Base-by-base conservation (phyloP, 2,113 vertebrate genomes). In the Menidia beryllina region DNA sequence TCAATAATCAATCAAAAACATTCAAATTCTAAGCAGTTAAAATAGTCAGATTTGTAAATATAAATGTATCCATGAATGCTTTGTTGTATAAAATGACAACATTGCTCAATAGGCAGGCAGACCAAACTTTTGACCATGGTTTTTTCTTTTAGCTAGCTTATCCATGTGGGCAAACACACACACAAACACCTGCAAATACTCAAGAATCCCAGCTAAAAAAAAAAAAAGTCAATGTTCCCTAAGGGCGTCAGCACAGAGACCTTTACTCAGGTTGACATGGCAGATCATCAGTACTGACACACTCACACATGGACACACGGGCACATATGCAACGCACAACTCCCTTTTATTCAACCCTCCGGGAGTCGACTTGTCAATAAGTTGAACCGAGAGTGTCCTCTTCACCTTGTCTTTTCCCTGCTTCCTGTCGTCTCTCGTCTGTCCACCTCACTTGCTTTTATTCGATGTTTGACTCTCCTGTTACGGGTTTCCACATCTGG, bases 261-360 rank as follows among this genome's bases (percentile, higher is more conserved):
- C 81, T 89, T 89, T 84, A 82, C 82, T 79, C 67, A 64, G 79
- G 81, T 67, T 82, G 87, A 81, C 76, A 50, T 53, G 69, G 77
- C 63, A 83, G 84, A 86, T 88, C 84, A 84, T 84, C 82, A 75
- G 72, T 76, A 79, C 63, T 75, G 78, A 87, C 78, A 51, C 30
- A 9, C 36, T 27, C 73, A 25, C 45, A 54, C 51, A 62, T 5
- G 4, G 30, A 20, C 50, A 10, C 56, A 36, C 7, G 0, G 1
- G 0, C 72, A 21, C 41, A 0, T 39, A 27, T 2, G 50, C 49
- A 72, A 57, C 43, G 26, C 69, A 73, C 75, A 72, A 63, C 62
- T 48, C 49, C 21, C 71, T 50, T 73, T 69, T 69, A 56, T 88
- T 83, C 68, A 68, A 85, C 79, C 83, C 81, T 30, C 23, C 3